Evolutionary conservation across 1,140 invertebrate species (phyloP).

Genomic region (Mesaphorura yosii): DNA sequence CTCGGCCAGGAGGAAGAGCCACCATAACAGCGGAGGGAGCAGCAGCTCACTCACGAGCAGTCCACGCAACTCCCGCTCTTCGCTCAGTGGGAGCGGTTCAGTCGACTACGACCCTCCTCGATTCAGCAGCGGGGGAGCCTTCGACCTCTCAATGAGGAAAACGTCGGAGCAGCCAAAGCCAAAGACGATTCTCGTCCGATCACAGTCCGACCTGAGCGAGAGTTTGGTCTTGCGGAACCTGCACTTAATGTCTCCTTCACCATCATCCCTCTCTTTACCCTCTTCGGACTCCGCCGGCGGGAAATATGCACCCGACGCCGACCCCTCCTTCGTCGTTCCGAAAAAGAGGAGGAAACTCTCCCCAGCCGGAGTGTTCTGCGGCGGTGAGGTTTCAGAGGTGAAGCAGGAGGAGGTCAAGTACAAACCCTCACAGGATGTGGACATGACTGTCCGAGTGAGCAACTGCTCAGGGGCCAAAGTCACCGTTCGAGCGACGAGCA

Average conservation of each 20-base stretch:
- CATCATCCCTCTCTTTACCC: no score
- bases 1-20: slow-evolving; percentile 22
- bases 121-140: no score
- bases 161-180: no score
- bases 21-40: slow-evolving; percentile 1
- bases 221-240: no score
- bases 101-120: no score
- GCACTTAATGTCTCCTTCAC: no score
- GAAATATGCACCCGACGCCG: no score
- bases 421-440: slow-evolving; percentile 24
- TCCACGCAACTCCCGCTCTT: no score
- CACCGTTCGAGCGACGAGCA: slow-evolving; percentile 17
- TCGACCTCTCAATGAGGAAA: no score
- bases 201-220: no score
- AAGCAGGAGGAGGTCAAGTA: background rate
- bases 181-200: no score
- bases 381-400: slow-evolving; percentile 28
- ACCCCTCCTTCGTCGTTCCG: slow-evolving; percentile 23
- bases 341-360: slow-evolving; percentile 27
- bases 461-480: slow-evolving; percentile 28
- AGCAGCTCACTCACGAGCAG: slow-evolving; percentile 5
- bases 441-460: slow-evolving; percentile 26
- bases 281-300: no score
- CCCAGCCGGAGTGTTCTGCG: slow-evolving; percentile 23
- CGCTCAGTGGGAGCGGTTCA: background rate